phyloP scores from a whole-genome alignment of 1,140 invertebrate species.

The Littorina saxatilis region DNA sequence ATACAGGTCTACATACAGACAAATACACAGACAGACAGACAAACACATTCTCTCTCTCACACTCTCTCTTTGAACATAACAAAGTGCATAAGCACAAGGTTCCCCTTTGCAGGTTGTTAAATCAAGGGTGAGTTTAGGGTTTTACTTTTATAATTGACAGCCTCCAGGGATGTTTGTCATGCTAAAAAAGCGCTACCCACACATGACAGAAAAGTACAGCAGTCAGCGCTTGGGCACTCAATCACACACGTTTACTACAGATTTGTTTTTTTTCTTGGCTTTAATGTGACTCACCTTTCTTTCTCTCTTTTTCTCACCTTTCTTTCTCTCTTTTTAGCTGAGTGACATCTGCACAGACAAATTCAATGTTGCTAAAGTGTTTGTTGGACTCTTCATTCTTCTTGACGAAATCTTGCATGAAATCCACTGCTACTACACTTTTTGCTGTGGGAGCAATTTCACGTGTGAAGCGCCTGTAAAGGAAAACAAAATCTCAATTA shows the following conservation, averaged over 20 bases:
- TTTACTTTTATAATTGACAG: too few relatives aligned
- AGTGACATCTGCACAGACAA: slow-evolving; percentile 78
- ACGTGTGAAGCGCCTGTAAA: slow-evolving; percentile 78
- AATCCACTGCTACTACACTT: slow-evolving; percentile 79
- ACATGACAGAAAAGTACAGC: too few relatives aligned
- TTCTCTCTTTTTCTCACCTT: slow-evolving; percentile 58
- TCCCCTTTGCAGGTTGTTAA: too few relatives aligned
- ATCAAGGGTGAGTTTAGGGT: too few relatives aligned
- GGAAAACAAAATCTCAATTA: slow-evolving; percentile 17
- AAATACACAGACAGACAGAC: neutral
- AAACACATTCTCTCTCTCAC: too few relatives aligned
- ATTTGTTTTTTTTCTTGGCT: too few relatives aligned
- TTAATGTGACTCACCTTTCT: neutral
- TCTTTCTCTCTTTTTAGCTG: slow-evolving; percentile 74
- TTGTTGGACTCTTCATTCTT: slow-evolving; percentile 77
- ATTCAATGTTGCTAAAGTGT: slow-evolving; percentile 77
- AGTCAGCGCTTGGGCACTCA: too few relatives aligned
- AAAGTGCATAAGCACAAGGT: too few relatives aligned
- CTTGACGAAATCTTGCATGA: slow-evolving; percentile 79
- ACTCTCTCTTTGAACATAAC: too few relatives aligned
- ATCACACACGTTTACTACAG: too few relatives aligned
- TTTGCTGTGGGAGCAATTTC: slow-evolving; percentile 76
- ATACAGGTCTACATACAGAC: neutral
- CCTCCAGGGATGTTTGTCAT: too few relatives aligned
- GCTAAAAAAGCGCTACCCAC: too few relatives aligned